Evolutionary conservation across 2,797 vertebrate species (phyloP).

Genomic region (Microchirus variegatus): DNA sequence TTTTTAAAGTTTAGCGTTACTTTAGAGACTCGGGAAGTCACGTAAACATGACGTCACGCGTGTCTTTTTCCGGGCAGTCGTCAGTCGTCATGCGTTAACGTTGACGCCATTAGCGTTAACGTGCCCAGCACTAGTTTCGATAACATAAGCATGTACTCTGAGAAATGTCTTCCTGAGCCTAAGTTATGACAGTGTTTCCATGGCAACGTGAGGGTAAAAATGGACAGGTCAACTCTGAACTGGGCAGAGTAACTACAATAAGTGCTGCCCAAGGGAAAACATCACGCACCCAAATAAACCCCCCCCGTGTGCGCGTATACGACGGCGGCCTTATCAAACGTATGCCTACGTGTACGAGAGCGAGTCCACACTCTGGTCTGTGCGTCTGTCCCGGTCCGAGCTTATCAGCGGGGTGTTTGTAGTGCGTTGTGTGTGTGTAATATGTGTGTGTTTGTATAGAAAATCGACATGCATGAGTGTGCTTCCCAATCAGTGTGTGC

Average conservation of each 20-base stretch:
- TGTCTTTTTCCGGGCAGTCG: too few species aligned
- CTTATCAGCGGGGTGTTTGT: conserved; percentile 46
- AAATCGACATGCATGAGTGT: conserved; percentile 60
- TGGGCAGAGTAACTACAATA: conserved; percentile 6
- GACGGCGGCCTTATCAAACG: conserved; percentile 54
- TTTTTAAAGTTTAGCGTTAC: too few species aligned
- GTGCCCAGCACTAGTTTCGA: too few species aligned
- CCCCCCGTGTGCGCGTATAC: too few species aligned
- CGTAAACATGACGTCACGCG: too few species aligned
- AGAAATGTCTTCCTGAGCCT: conserved; percentile 3
- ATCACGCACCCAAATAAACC: conserved; percentile 1
- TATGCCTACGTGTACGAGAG: conserved; percentile 34
- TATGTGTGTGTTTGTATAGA: conserved; percentile 50
- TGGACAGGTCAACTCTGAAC: conserved; percentile 35
- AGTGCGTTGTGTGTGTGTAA: conserved; percentile 27
- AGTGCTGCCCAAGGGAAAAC: conserved; percentile 38
- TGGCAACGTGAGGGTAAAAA: conserved; percentile 42
- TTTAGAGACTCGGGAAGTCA: too few species aligned
- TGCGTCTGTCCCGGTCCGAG: conserved; percentile 4
- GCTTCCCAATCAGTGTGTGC: conserved; percentile 73
- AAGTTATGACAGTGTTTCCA: conserved; percentile 23
- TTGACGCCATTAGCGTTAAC: too few species aligned
- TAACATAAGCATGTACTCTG: not conserved
- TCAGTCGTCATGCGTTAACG: too few species aligned
- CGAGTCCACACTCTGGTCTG: conserved; percentile 14